phyloP scores from a whole-genome alignment of 2,797 vertebrate genomes.

The Gobio occitaniae region DNA sequence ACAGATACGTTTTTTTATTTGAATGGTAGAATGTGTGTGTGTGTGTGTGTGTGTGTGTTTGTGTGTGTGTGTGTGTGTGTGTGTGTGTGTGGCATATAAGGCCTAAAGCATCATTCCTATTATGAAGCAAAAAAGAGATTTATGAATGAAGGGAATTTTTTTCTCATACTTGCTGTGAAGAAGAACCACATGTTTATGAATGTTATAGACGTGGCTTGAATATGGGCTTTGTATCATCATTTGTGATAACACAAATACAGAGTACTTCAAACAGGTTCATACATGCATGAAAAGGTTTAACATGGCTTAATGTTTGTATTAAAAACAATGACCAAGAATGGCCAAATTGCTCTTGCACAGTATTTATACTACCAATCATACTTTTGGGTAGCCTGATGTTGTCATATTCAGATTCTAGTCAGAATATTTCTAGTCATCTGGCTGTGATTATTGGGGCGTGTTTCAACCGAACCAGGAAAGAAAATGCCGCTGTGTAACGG shows the following conservation, averaged over 20 bases:
- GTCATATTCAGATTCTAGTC: too few relatives aligned
- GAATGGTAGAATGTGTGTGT: not conserved
- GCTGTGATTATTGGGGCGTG: too few relatives aligned
- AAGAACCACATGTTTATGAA: not conserved
- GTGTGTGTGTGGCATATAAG: not conserved
- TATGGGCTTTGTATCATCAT: not conserved
- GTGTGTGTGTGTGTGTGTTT: not conserved
- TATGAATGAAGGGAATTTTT: not conserved
- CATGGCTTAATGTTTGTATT: not conserved
- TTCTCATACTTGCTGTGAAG: not conserved
- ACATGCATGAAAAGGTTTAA: not conserved
- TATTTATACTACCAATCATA: not conserved
- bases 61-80: not conserved
- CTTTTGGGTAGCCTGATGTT: not conserved
- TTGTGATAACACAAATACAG: not conserved
- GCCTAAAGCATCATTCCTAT: not conserved
- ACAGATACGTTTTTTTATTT: slow-evolving; percentile 1
- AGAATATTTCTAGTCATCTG: too few relatives aligned
- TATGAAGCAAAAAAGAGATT: not conserved
- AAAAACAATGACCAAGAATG: not conserved
- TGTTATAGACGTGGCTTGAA: not conserved
- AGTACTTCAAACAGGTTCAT: not conserved
- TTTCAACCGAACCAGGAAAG: too few relatives aligned
- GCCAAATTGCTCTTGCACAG: not conserved
- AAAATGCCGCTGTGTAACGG: too few relatives aligned